Base-by-base conservation (phyloP, 2,113 vertebrate species). In the Rhea pennata region DNA sequence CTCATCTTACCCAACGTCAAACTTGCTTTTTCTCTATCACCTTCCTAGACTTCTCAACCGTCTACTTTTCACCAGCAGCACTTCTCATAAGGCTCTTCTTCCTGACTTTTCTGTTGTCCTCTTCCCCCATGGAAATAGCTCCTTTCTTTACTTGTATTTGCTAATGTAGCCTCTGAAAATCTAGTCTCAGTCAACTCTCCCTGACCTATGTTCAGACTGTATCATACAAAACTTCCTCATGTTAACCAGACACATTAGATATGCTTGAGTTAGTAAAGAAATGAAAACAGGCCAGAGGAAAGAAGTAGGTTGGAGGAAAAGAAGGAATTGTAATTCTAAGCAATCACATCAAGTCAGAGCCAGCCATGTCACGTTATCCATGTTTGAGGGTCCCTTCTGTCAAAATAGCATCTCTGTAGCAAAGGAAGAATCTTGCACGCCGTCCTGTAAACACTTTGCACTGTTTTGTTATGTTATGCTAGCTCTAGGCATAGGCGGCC, bases 251-350 rank as follows among this genome's bases (percentile, higher is more conserved):
- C 64, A 81, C 88, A 75, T 93, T 83, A 90, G 85, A 50, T 42
- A 90, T 39, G 73, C 85, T 88, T 90, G 90, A 88, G 76, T 92
- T 84, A 93, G 69, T 72, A 93, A 88, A 85, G 83, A 93, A 93
- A 96, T 87, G 53, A 94, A 94, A 96, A 95, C 77, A 94, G 79
- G 74, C 14, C 90, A n/a, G 72, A 70, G 69, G 72, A 73, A 95
- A 86, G 62, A 31, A 70, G 62, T 3, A 1, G 50, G 67, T 76
- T 91, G 71, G 46, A 54, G 66, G 70, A 79, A 92, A 79, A 76
- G 46, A 72, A 26, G 33, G 53, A 76, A 66, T 51, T 50, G 78
- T 26, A 93, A 92, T 20, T 62, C 81, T 44, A 56, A 92, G 87
- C 29, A 78, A 84, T 67, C 69, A 53, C 13, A 44, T 79, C 62